Conservation (phyloP, 2,113 vertebrate genomes). For the Tylochromis polylepis region DNA sequence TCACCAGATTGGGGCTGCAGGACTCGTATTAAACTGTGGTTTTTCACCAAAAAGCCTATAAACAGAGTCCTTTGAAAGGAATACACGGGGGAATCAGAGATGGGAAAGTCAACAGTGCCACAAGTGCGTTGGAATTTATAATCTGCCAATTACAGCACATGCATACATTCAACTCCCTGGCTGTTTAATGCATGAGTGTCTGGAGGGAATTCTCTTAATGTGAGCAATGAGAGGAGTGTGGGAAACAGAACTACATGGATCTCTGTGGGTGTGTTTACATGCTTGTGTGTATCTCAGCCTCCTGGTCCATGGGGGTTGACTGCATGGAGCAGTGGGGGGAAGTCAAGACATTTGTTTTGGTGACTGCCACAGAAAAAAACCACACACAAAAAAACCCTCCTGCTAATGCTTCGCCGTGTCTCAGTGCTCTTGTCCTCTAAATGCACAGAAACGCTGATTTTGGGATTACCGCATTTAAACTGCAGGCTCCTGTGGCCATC, state of each 20-base stretch:
- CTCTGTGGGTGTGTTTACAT: not conserved
- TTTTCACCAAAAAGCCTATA: constrained; percentile 45
- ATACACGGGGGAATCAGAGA: constrained; percentile 52
- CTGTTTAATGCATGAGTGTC: constrained; percentile 44
- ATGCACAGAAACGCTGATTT: not conserved
- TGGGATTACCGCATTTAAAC: not conserved
- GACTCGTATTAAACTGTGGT: constrained; percentile 41
- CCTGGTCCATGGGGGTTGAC: constrained; percentile 11
- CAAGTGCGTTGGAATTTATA: constrained; percentile 62
- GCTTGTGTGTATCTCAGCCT: not conserved
- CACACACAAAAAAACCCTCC: not conserved
- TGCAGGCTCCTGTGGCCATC: not conserved
- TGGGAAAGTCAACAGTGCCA: constrained; percentile 55
- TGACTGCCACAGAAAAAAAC: not conserved
- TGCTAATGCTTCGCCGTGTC: not conserved
- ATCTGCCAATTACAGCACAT: constrained; percentile 63
- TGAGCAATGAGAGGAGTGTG: not conserved
- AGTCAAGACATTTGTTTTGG: constrained; percentile 33
- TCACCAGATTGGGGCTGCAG: constrained; percentile 34
- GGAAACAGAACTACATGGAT: not conserved
- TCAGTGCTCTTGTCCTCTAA: not conserved
- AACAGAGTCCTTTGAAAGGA: constrained; percentile 58
- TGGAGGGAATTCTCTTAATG: constrained; percentile 48
- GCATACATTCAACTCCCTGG: constrained; percentile 43
- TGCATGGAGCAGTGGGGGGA: not conserved